Evolutionary conservation across 2,888 invertebrate genomes (phyloP).

Genomic region (Thera britannica): DNA sequence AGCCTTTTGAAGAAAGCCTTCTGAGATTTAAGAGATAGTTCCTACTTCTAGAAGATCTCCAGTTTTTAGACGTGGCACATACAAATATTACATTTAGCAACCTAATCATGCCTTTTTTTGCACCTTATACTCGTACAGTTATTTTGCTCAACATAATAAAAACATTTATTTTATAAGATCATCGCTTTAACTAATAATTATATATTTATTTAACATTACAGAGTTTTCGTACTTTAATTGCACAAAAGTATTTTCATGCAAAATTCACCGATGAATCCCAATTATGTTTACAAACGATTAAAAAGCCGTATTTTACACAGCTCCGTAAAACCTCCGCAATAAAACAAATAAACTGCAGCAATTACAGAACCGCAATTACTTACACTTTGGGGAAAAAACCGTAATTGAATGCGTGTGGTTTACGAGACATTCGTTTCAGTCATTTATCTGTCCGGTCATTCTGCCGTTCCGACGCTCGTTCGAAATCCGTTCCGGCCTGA

Average conservation of each 20-base stretch:
- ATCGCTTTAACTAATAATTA: too few species aligned
- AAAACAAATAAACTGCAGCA: constrained; percentile 31
- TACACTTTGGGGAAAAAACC: constrained; percentile 38
- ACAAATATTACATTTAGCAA: not conserved
- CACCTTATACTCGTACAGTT: too few species aligned
- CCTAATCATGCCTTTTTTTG: too few species aligned
- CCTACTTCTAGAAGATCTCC: too few species aligned
- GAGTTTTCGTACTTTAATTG: not conserved
- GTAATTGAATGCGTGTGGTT: constrained; percentile 65
- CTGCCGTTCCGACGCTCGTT: constrained; percentile 26
- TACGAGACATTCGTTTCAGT: constrained; percentile 56
- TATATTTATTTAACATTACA: too few species aligned
- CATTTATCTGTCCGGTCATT: constrained; percentile 41
- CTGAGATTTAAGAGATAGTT: too few species aligned
- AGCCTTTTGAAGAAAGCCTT: not conserved
- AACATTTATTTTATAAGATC: too few species aligned
- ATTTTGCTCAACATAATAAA: too few species aligned
- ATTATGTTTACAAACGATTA: not conserved
- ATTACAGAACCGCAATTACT: constrained; percentile 38
- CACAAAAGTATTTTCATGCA: not conserved
- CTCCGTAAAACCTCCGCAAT: constrained; percentile 14
- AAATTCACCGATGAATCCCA: not conserved
- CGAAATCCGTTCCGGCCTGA: constrained; percentile 27
- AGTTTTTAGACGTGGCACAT: not conserved
- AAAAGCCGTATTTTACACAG: constrained; percentile 17